These are phyloP conservation scores for Timema podura DNA, from an alignment of 2,888 invertebrate genomes.

Conservation along the genomic window DNA sequence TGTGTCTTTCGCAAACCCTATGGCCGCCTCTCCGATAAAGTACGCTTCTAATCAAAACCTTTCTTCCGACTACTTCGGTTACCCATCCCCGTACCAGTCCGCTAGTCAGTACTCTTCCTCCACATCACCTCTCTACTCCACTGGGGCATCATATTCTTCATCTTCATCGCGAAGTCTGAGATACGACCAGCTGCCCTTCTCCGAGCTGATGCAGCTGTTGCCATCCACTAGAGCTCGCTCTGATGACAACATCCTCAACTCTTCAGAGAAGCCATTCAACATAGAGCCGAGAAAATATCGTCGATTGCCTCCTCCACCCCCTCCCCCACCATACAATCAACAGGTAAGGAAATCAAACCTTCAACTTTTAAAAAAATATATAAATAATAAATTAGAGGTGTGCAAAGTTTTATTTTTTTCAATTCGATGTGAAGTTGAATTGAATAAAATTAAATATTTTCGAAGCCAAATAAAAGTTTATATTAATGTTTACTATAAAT, in stretches of 20 bases:
- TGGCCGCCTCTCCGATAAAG: constrained; percentile 35
- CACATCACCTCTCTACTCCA: constrained; percentile 47
- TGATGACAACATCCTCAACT: constrained; percentile 76
- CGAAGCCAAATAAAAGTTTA: neutral
- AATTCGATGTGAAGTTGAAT: neutral
- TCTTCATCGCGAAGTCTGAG: constrained; percentile 46
- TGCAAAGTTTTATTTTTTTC: too few species aligned
- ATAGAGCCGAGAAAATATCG: constrained; percentile 33
- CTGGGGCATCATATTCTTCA: constrained; percentile 45
- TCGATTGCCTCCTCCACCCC: constrained; percentile 45
- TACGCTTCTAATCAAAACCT: constrained; percentile 68
- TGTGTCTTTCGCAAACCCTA: constrained; percentile 32
- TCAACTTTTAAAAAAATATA: too few species aligned
- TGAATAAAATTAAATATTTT: neutral
- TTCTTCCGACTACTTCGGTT: constrained; percentile 26
- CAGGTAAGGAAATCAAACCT: constrained; percentile 35
- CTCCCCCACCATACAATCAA: constrained; percentile 52
- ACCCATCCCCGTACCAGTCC: constrained; percentile 21
- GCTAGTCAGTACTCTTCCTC: constrained; percentile 45
- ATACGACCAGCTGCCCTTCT: constrained; percentile 38
- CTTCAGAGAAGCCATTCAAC: constrained; percentile 48
- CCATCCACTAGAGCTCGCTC: constrained; percentile 63
- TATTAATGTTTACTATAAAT: neutral
- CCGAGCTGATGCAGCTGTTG: constrained; percentile 17
- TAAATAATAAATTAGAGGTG: too few species aligned